phyloP scores from a whole-genome alignment of 37 sponge, comb jelly and placozoan species.

The Mnemiopsis leidyi region DNA sequence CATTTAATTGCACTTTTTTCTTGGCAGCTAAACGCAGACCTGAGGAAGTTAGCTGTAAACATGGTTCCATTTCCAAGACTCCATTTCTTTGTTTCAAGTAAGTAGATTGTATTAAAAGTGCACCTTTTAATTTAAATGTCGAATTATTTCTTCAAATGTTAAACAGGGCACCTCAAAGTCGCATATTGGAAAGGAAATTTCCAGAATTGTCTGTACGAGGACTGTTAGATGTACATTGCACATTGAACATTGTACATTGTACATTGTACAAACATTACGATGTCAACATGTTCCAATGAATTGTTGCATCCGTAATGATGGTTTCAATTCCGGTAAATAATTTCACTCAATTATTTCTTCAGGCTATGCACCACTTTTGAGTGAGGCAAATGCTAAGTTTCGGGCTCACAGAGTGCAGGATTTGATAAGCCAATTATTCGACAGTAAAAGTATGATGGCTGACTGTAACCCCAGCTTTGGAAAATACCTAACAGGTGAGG shows the following conservation, averaged over 20 bases:
- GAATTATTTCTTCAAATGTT: too few relatives aligned
- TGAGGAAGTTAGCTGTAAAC: slow-evolving; percentile 23
- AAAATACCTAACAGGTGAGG: slow-evolving; percentile 1
- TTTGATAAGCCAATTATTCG: neutral
- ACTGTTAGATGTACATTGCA: too few relatives aligned
- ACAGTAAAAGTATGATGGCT: neutral
- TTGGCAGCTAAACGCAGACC: neutral
- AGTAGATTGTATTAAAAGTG: neutral
- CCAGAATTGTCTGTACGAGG: too few relatives aligned
- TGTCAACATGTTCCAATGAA: too few relatives aligned
- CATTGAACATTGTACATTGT: too few relatives aligned
- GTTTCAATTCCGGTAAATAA: too few relatives aligned
- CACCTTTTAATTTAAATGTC: too few relatives aligned
- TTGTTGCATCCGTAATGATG: too few relatives aligned
- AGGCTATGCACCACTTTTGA: neutral
- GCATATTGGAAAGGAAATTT: too few relatives aligned
- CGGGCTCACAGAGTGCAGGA: neutral
- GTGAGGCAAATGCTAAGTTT: slow-evolving; percentile 14
- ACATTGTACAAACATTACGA: too few relatives aligned
- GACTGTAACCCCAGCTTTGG: neutral
- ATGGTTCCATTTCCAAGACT: slow-evolving; percentile 21
- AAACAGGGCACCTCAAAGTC: too few relatives aligned
- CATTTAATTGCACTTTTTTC: neutral
- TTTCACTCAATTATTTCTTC: too few relatives aligned
- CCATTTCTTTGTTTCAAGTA: slow-evolving; percentile 9